Base-by-base conservation (phyloP, 2,888 invertebrate species). In the Parelbella ahira region DNA sequence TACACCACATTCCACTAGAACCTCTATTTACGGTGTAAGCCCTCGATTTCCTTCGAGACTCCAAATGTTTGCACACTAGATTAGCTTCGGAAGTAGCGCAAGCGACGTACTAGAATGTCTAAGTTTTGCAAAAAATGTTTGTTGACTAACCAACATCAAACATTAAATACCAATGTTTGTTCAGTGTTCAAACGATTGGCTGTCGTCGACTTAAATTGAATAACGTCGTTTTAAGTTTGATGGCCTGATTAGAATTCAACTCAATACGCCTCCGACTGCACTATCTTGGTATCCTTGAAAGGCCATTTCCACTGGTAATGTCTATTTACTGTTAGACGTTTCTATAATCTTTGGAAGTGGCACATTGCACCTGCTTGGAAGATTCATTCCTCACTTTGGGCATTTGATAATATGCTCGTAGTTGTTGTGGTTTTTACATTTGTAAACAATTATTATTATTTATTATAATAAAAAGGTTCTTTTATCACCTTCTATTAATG, bases 1-100 rank as follows among this genome's bases (percentile, higher is more conserved):
- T 66, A 82, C 81, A 82, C 84, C 77, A 66, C 86, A 86, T 87
- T 84, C 86, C 86, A 54, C 61, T n/a, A n/a, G n/a, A n/a, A n/a
- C 25, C 66, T 63, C 29, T 9, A 64, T 76, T 72, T 78, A 78
- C 72, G 64, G 73, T 61, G 67, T 67, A 65, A 79, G 74, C 57
- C 70, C 75, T 68, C 75, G 73, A 74, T 81, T 75, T 68, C 51
- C 51, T 51, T 45, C 45, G 36, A 51, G 42, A 44, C 51, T 49
- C 49, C 48, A 52, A 41, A 45, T 43, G 8, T 32, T 33, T 7
- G 25, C 20, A 9, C 11, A 19, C 13, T 23, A 38, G 29, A 32
- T 39, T 32, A 25, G 25, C 24, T 32, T 27, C 11, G 2, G 9
- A 34, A 37, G 37, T 37, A 37, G 37, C 27, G 12, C 37, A n/a